Base-by-base conservation (phyloP, 2,797 vertebrate species). In the Hydrocynus forskahlii region DNA sequence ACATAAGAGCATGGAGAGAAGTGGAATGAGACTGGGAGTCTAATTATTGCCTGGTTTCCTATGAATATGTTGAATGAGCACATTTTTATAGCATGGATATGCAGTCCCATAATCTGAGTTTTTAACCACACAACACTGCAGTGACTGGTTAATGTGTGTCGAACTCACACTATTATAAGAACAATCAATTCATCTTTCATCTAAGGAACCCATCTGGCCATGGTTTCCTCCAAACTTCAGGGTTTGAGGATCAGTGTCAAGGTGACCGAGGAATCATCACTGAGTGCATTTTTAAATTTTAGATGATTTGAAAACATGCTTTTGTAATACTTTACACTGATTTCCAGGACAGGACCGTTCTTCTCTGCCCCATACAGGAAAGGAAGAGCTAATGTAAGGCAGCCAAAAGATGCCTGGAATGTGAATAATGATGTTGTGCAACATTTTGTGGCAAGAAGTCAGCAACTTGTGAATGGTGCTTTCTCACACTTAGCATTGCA, bases 371-470 rank as follows among this genome's bases (percentile, higher is more conserved):
- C 19, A 40, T 78, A 38, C 72, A 29, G 75, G 66, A 66, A 59
- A 68, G 55, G 60, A 69, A 63, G 55, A 59, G 21, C 55, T 60
- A 0, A 52, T 19, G 7, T 59, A 67, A 21, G 16, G 43, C 68
- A 55, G 80, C 60, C 16, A 29, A 74, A 67, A 29, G 75, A 83
- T 73, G 81, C 67, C 66, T 86, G 81, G 81, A 83, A 86, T 81
- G 81, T 62, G 35, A 82, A 60, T 21, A 29, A 80, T 79, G 54
- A 55, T 60, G 68, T 73, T 62, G 62, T 76, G 52, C 16, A 66
- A 66, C 63, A 10, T 45, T 35, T 62, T 70, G 62, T 21, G 52
- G 67, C 40, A 50, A 29, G 23, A 69, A 35, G 52, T 80, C 75
- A 17, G 35, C 29, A 48, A 45, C 35, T 12, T 67, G 5, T 13